Evolutionary conservation across 30 jellyfish, hydroid and myxozoan species (phyloP), one percentile per base, ranked within the genome.

Genomic region (Aurelia coerulea): DNA sequence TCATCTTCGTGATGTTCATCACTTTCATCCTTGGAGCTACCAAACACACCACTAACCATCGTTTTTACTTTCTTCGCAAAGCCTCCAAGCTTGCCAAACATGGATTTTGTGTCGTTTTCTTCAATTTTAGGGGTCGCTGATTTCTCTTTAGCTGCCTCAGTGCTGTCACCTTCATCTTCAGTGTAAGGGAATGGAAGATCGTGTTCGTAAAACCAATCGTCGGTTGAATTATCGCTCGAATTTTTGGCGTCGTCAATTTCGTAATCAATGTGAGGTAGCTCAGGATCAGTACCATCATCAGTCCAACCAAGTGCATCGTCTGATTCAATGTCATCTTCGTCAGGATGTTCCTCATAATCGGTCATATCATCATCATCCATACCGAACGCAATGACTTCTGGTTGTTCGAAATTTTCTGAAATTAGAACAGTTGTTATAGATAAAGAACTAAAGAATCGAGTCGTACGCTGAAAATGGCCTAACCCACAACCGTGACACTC

Each of bases 151-250:
- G 46, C 78, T 29, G 1, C 59, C 18, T 32, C 56, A 18, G 9
- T 33, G 16, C 37, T 16, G 63, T 64, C 58, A 42, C 62, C 39
- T n/a, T n/a, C 89, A 3, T 78, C 89, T 8, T 37, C 79, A 63
- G 13, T 12, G 34, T 78, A 65, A 5, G 29, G 49, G 56, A 34
- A 66, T 7, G 29, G 71, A 29, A 15, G 59, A 49, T 74, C 85
- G 59, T 18, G n/a, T 1, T 74, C 72, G 33, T 50, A 56, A 16
- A 71, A 17, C 29, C 17, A 15, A 17, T 34, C 12, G 13, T 46
- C 56, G 12, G 56, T 46, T 39, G 65, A 52, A n/a, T 53, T n/a
- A 7, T 51, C 85, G 11, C 19, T 64, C n/a, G 29, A 33, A 74
- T 18, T 34, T 29, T 29, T 34, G 52, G 51, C 12, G 31, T 68